Conservation (phyloP, 2,797 vertebrate genomes). For the Chelidonichthys spinosus region DNA sequence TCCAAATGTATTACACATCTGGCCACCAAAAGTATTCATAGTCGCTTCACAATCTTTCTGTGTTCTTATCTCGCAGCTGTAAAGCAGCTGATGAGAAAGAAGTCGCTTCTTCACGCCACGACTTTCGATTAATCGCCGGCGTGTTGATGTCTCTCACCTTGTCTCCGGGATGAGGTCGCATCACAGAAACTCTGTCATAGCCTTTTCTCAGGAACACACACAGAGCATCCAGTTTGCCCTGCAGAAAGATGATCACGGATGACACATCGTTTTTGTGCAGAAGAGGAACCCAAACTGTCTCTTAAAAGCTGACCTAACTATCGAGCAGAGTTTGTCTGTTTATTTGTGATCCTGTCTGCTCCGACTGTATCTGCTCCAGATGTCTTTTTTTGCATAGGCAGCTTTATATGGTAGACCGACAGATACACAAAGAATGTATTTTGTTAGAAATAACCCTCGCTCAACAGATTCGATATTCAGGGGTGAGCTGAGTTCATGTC, state of each 20-base stretch:
- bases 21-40: constrained; percentile 39
- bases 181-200: constrained; percentile 95
- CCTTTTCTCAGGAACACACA: constrained; percentile 93
- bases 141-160: constrained; percentile 85
- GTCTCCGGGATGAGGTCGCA: constrained; percentile 96
- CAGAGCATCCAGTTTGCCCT: constrained; percentile 97
- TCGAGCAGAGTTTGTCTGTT: constrained; percentile 6
- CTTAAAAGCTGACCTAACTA: neutral
- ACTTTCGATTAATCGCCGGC: neutral
- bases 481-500: constrained; percentile 73
- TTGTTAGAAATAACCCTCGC: constrained; percentile 62
- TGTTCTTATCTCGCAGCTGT: constrained; percentile 29
- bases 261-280: neutral
- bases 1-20: constrained; percentile 19
- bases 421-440: constrained; percentile 64
- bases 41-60: constrained; percentile 10
- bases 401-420: constrained; percentile 14
- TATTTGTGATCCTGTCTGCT: constrained; percentile 18
- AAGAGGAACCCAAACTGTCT: too few relatives aligned
- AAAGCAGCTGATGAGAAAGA: neutral
- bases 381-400: constrained; percentile 26
- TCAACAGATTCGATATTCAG: constrained; percentile 67
- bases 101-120: neutral
- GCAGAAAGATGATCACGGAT: constrained; percentile 41
- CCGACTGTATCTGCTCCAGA: constrained; percentile 18